Evolutionary conservation across 2,797 vertebrate genomes (phyloP).

Genomic region (Gephyroberyx darwinii): DNA sequence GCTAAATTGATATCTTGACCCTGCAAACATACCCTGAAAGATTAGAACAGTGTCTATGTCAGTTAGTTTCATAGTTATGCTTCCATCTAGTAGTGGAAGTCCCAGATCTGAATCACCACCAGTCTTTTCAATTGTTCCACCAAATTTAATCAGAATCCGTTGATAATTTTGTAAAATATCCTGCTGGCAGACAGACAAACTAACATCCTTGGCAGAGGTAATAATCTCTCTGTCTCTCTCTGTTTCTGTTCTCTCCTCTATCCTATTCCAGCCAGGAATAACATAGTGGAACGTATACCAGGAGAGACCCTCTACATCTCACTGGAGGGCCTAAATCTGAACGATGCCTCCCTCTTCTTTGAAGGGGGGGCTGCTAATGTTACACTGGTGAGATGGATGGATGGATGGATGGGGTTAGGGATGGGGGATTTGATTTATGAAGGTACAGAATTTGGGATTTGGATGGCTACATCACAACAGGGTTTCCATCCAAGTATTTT

Average conservation of each 20-base stretch:
- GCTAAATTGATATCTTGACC: too few relatives aligned
- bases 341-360: constrained; percentile 48
- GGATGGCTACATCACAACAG: not conserved
- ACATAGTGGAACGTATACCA: constrained; percentile 49
- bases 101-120: too few relatives aligned
- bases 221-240: not conserved
- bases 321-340: constrained; percentile 55
- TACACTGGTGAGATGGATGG: constrained; percentile 60
- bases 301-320: constrained; percentile 65
- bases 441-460: not conserved
- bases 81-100: too few relatives aligned
- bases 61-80: too few relatives aligned
- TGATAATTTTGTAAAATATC: too few relatives aligned
- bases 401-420: not conserved
- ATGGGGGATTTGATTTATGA: not conserved
- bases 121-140: too few relatives aligned
- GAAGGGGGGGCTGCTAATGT: constrained; percentile 26
- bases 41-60: too few relatives aligned
- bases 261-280: constrained; percentile 45
- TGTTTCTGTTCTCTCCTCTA: constrained; percentile 7
- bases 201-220: too few relatives aligned
- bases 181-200: too few relatives aligned
- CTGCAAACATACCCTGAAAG: too few relatives aligned
- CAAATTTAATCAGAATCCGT: too few relatives aligned
- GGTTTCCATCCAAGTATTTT: too few relatives aligned